Base-by-base conservation (phyloP, 2,113 vertebrate species). In the Lipotes vexillifer region DNA sequence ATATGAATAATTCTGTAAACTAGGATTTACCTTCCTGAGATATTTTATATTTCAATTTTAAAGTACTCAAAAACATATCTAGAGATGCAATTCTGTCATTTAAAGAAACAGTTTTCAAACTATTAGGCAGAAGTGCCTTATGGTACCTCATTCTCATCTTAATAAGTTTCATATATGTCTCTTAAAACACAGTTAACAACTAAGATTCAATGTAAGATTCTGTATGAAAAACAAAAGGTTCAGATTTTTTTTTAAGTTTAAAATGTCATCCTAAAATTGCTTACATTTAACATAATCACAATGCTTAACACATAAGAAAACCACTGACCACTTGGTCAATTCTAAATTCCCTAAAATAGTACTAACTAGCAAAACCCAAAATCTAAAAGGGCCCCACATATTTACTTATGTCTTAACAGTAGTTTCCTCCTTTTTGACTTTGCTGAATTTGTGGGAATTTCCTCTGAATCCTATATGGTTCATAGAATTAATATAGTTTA, bases 1-100 rank as follows among this genome's bases (percentile, higher is more conserved):
- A 46, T 12, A 55, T 3, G 72, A 95, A 10, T 15, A 83, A 65
- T 59, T 86, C 27, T 93, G 1, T 31, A 74, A 89, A 57, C 11
- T 63, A 80, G 2, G 8, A 44, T 75, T 90, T 86, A 49, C 1
- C 7, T 93, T 68, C 25, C 57, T 85, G 90, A 14, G 8, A 29
- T 95, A 82, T 41, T 94, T 83, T 82, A 52, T 85, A 92, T 86
- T 86, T 89, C 25, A 85, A 27, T 93, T 66, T 82, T 94, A 83
- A 74, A 44, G 4, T 80, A 33, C 46, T 71, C 33, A 65, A 90
- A 86, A 52, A 44, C 11, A 31, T 49, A 55, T 59, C 44, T 41
- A 85, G 6, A 75, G 68, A 41, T 71, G 25, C 65, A 25, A 0
- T 6, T 74, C 21, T 66, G 4, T 72, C 2, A 74, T 68, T 68